Base-by-base conservation (phyloP, 1,140 invertebrate species). In the Ridgeia piscesae region DNA sequence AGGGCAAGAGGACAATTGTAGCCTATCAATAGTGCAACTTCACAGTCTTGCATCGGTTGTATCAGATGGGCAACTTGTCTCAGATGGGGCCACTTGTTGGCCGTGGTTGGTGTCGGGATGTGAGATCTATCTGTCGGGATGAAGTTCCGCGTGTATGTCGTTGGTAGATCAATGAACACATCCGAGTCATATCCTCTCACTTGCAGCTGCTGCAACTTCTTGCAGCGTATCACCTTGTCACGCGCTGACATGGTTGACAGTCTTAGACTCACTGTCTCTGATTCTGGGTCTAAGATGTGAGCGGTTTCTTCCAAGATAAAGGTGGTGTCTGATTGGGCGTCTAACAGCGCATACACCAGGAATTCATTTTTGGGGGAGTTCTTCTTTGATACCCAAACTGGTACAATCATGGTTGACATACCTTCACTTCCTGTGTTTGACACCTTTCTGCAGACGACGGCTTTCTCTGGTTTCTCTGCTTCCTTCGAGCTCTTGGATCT, bases 51-150 rank as follows among this genome's bases (percentile, higher is more conserved):
- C 33, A 92, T 14, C 33, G 91, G 91, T 17, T 34, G 48, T 33
- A 92, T 88, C 31, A 34, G 34, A 4, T 88, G 33, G n/a, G 2
- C 33, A 11, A 92, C 14, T 11, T 33, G 34, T 34, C 88, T 34
- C 33, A 88, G 91, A 33, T 92, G 91, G 33, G 48, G 48, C 91
- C 91, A 58, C 33, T 34, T 92, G 14, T 92, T 92, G n/a, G 91
- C 91, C 8, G 50, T 92, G 33, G 50, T 88, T 34, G 33, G 34
- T 92, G 91, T 88, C 34, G 91, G 91, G 88, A 92, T 92, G 33
- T 92, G 91, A 34, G 33, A 34, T 89, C 58, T 58, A 9, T 92
- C 33, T 34, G 48, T 35, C 8, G 91, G 91, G 33, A 89, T 92
- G 88, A 88, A 89, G 33, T 92, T 88, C 33, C 77, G 48, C 0